Percentiles rank a stretch among this genome's conserved stretches.
Conservation (phyloP, 2,888 invertebrate genomes). For the Laothoe populi region DNA sequence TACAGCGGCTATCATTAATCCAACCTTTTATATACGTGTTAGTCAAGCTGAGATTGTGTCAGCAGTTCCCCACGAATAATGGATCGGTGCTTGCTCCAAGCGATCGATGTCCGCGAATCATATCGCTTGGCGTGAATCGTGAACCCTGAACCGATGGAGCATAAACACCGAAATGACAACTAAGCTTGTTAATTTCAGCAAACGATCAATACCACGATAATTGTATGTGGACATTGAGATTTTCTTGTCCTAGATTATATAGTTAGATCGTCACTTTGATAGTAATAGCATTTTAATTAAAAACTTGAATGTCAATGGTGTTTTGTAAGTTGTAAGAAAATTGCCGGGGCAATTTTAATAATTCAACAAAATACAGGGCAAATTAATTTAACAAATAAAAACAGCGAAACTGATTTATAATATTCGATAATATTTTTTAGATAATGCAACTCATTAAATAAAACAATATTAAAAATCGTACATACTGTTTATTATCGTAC, state of each 20-base stretch:
- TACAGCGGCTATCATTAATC: conserved; percentile 22
- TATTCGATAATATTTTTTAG: too few species aligned
- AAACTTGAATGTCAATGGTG: neutral
- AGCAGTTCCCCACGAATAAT: conserved; percentile 53
- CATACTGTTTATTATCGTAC: too few species aligned
- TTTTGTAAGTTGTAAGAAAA: too few species aligned
- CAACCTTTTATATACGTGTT: conserved; percentile 23
- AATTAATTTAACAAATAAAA: too few species aligned
- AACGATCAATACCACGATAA: conserved; percentile 72
- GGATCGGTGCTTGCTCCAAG: conserved; percentile 39
- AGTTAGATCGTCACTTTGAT: conserved; percentile 3
- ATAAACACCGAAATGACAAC: conserved; percentile 65
- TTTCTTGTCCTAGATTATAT: neutral
- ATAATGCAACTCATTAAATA: too few species aligned
- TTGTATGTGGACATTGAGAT: conserved; percentile 41
- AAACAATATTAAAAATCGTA: too few species aligned
- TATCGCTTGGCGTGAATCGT: conserved; percentile 22
- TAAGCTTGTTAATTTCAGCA: conserved; percentile 74
- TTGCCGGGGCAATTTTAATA: too few species aligned
- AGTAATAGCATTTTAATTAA: neutral
- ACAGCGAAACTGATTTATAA: too few species aligned
- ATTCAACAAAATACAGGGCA: too few species aligned
- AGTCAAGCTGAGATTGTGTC: conserved; percentile 36
- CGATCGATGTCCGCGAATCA: conserved; percentile 45
- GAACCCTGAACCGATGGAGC: conserved; percentile 50